Percentiles rank a stretch among this genome's conserved stretches.
phyloP scores from a whole-genome alignment of 2,113 vertebrate species.

The Ramphastos sulfuratus region DNA sequence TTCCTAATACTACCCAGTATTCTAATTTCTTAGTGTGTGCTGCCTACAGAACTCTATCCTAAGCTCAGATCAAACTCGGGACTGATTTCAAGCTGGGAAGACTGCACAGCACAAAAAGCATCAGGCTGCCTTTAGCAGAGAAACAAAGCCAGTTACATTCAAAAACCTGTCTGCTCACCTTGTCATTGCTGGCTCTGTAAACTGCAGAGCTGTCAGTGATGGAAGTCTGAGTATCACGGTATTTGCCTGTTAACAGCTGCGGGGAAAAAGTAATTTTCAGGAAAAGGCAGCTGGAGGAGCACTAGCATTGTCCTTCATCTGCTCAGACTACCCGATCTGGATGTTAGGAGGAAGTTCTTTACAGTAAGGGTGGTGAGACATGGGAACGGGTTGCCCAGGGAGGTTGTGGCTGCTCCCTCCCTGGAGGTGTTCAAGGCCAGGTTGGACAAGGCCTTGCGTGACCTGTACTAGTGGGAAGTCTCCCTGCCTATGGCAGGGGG shows the following conservation, averaged over 20 bases:
- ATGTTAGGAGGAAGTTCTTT: too few species aligned
- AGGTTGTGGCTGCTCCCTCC: too few species aligned
- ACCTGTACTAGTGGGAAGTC: too few species aligned
- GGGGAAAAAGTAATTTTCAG: background rate
- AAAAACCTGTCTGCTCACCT: constrained; percentile 61
- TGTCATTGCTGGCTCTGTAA: constrained; percentile 81
- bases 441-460: too few species aligned
- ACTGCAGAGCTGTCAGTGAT: constrained; percentile 86
- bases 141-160: too few species aligned
- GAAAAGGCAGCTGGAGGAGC: background rate
- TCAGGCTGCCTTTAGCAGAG: rapidly evolving
- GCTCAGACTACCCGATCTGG: background rate
- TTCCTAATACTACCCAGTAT: background rate
- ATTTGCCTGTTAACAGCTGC: constrained; percentile 87
- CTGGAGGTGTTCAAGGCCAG: too few species aligned
- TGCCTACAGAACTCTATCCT: background rate
- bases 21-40: rapidly evolving
- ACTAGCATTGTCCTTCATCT: rapidly evolving
- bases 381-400: too few species aligned
- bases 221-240: constrained; percentile 88
- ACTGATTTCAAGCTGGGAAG: background rate
- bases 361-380: too few species aligned
- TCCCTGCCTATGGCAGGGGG: too few species aligned
- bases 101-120: rapidly evolving
- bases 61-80: rapidly evolving